Evolutionary conservation across 2,113 vertebrate species (phyloP), one percentile per base, ranked within the genome.

Genomic region (Silurus meridionalis): DNA sequence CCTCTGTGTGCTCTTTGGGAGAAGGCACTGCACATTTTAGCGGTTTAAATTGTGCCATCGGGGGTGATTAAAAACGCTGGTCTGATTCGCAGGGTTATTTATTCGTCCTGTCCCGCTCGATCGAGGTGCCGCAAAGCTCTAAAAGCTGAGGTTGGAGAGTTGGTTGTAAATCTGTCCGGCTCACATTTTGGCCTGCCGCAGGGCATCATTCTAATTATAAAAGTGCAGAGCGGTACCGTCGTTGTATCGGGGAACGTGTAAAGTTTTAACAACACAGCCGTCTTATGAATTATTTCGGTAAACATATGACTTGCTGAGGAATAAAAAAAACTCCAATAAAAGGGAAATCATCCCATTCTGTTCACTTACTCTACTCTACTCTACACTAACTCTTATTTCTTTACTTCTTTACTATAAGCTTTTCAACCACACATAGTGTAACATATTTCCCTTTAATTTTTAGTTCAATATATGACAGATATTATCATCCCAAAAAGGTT

Each of bases 101-200:
- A 83, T 87, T 48, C 86, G 79, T n/a, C 57, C 50, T 75, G 8
- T 72, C 53, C 57, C 14, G 28, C 53, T 53, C n/a, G 48, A 60
- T 55, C 55, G 82, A 86, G 82, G 69, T 15, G 9, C 67, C 37
- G 66, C 77, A 61, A 55, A n/a, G 48, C 58, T 84, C 84, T 86
- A 81, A 88, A 87, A 83, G 83, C n/a, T 14, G 63, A 66, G 63
- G 82, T 78, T 87, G 66, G 60, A 79, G 63, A 86, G 77, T 19
- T 0, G 71, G 78, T 83, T 19, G 82, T 91, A 90, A 86, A 91
- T 91, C 90, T 90, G 83, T 60, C 79, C 37, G 58, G 21, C 57
- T 64, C 64, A 69, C 53, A 77, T 8, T 77, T 60, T 7, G 3
- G 57, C 14, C 60, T 46, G 72, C 87, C n/a, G 74, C 67, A 48